Base-by-base conservation (phyloP, 92 coral and sea anemone genomes). In the Zoanthus sansibaricus region DNA sequence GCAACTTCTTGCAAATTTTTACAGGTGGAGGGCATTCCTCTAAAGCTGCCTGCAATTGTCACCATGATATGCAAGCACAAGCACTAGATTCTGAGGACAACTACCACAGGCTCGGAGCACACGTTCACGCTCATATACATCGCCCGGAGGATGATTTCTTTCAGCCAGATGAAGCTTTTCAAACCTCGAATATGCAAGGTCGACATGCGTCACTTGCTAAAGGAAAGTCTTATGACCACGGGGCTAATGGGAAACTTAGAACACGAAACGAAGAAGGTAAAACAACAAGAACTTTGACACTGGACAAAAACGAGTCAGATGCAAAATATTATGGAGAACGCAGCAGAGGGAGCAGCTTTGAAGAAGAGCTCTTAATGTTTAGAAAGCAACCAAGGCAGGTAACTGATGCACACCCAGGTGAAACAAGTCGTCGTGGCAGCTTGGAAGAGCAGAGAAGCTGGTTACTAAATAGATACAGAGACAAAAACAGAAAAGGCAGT, bases 11-110 rank as follows among this genome's bases (percentile, higher is more conserved):
- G 3, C 0, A 2, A 37, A 15, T 80, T 31, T 9, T n/a, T 20
- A 2, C 20, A 80, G 85, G 75, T 46, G 54, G 45, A 64, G 62
- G 85, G 14, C 85, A 77, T 16, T 21, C 80, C n/a, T 46, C 75
- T 62, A 86, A 86, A 68, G 89, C 64, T 49, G 87, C 61, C 44
- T 89, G 92, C 46, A 73, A 74, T 17, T 91, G 89, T 75, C 70
- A 74, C 47, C 95, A 95, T 30, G 87, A 71, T 46, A 85, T 61
- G 55, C 84, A 82, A 55, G 59, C 86, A 32, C 86, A 87, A 33
- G 14, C 31, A 31, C 21, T 56, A 59, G 46, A 75, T 72, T 55
- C 59, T 86, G 82, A 83, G 6, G 79, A 69, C n/a, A 77, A 46
- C 49, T 82, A 84, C 25, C 85, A 84, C 77, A 71, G 52, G 42